Evolutionary conservation across 2,888 invertebrate species (phyloP).

Genomic region (Acanthopleura granulata): DNA sequence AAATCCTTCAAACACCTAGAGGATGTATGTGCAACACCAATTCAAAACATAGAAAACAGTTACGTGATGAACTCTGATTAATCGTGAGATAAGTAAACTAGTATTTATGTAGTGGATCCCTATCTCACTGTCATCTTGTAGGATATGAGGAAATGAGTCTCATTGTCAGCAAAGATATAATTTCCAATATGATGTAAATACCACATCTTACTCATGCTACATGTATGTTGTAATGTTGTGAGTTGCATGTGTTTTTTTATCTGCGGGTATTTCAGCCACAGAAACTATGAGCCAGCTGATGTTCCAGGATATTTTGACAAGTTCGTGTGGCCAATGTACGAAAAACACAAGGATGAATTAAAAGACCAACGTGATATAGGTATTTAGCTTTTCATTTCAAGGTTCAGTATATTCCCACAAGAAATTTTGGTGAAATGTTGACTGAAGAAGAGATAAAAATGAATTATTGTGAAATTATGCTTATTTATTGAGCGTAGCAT

Average conservation of each 20-base stretch:
- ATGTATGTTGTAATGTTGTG: too few species aligned
- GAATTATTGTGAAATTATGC: neutral
- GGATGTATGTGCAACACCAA: too few species aligned
- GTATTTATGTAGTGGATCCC: too few species aligned
- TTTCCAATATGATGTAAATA: neutral
- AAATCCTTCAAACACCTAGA: too few species aligned
- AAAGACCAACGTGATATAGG: conserved; percentile 51
- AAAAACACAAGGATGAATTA: conserved; percentile 57
- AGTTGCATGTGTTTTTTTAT: too few species aligned
- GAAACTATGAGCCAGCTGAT: conserved; percentile 89
- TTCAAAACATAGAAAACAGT: too few species aligned
- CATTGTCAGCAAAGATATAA: neutral
- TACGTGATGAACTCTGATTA: too few species aligned
- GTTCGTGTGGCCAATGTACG: conserved; percentile 92
- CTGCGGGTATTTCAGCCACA: conserved; percentile 49
- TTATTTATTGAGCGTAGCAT: neutral
- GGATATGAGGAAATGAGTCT: too few species aligned
- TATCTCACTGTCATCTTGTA: too few species aligned
- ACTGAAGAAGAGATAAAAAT: neutral
- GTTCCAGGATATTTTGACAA: conserved; percentile 87
- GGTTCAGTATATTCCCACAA: neutral
- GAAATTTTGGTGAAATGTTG: neutral
- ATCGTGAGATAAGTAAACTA: too few species aligned
- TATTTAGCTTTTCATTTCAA: conserved; percentile 23
- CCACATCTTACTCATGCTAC: too few species aligned